Base-by-base conservation (phyloP, 1,140 invertebrate species). In the Meloidogyne hapla region DNA sequence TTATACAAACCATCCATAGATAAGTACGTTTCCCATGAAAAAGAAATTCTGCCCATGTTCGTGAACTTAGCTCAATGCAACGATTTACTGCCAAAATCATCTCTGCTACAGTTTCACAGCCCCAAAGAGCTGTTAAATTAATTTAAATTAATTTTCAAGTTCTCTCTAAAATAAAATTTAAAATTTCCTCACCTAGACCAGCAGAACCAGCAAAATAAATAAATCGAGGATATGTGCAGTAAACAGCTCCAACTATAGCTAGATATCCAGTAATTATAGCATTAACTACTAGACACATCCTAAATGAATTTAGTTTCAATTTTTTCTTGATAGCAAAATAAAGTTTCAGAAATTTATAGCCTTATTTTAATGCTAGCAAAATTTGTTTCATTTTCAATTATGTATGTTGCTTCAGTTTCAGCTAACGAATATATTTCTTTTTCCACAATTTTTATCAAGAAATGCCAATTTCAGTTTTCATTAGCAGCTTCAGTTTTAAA, bases 21-120 rank as follows among this genome's bases (percentile, higher is more conserved):
- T 64, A 80, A 21, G 74, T 77, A 10, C 69, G 42, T 38, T 78
- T 65, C 15, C 79, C 79, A 40, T 63, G 28, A 25, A 82, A 80
- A 26, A 80, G 26, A 42, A 66, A 45, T 12, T 38, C 63, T 33
- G 75, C 75, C 74, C 62, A 66, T n/a, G 42, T 67, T 21, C 18
- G 67, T 1, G 62, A 65, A 8, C 40, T 73, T 15, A 77, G 38
- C 13, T 77, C 76, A 10, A 77, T 67, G 33, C 76, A 77, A 1
- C 76, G 76, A 48, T 77, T 77, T 28, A 77, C 33, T 15, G 76
- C 76, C 26, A 77, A 42, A 25, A 77, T 38, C 74, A 77, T 77
- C 56, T 65, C 74, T 18, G 74, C 69, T 13, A 56, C 63, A 38
- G 63, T 45, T 56, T 79, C 70, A 25, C 61, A 61, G n/a, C 25